Evolutionary conservation across 2,888 invertebrate species (phyloP).

Genomic region (Imbricaverruca yamaguchii): DNA sequence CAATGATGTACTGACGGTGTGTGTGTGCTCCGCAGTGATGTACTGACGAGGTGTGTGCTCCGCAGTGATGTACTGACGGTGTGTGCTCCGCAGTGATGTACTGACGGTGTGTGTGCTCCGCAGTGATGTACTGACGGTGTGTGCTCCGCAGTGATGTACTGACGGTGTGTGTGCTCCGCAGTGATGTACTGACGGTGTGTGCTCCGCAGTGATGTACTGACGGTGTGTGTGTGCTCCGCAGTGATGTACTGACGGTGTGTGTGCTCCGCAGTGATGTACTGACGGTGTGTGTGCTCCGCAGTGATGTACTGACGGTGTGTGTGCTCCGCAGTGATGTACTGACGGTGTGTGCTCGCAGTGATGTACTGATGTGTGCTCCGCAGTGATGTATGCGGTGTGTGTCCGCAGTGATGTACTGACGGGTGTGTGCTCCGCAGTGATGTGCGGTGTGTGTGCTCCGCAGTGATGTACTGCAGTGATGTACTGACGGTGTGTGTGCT

Average conservation of each 20-base stretch:
- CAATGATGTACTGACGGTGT: too few species aligned
- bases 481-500: too few species aligned
- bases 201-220: slow-evolving; percentile 44
- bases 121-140: slow-evolving; percentile 44
- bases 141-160: slow-evolving; percentile 46
- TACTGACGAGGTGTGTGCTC: slow-evolving; percentile 27
- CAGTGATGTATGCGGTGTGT: slow-evolving; percentile 44
- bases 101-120: slow-evolving; percentile 33
- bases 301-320: slow-evolving; percentile 38
- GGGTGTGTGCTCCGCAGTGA: too few species aligned
- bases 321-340: slow-evolving; percentile 46
- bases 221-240: slow-evolving; percentile 40
- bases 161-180: slow-evolving; percentile 38
- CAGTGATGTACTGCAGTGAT: too few species aligned
- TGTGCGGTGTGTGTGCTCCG: too few species aligned
- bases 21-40: slow-evolving; percentile 44
- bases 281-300: slow-evolving; percentile 38
- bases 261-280: slow-evolving; percentile 46
- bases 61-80: slow-evolving; percentile 45
- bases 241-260: slow-evolving; percentile 38
- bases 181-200: slow-evolving; percentile 38
- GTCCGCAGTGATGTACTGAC: too few species aligned
- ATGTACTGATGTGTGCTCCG: slow-evolving; percentile 35
- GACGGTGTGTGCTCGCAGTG: too few species aligned
- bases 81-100: slow-evolving; percentile 45